phyloP scores from a whole-genome alignment of 2,113 vertebrate genomes.

The Oceanites oceanicus region DNA sequence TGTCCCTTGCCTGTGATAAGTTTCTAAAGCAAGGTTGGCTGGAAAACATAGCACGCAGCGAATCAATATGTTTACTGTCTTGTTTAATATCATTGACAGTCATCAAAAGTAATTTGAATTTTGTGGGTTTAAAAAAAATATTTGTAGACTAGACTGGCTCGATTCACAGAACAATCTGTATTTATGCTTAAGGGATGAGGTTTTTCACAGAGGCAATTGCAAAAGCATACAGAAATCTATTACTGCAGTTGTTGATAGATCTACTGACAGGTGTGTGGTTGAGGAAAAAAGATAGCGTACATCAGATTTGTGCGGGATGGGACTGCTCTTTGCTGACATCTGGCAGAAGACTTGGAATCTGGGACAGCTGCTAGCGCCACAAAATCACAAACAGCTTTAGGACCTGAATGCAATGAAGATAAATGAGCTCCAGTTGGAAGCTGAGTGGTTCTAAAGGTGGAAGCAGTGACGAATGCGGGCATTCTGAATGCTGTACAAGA shows the following conservation, averaged over 20 bases:
- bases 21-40: neutral
- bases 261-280: constrained; percentile 11
- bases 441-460: neutral
- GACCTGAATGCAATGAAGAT: constrained; percentile 36
- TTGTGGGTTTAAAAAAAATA: neutral
- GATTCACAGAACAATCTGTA: neutral
- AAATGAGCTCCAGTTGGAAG: constrained; percentile 32
- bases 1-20: neutral
- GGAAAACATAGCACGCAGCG: neutral
- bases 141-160: neutral
- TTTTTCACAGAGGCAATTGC: neutral
- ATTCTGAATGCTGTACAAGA: neutral
- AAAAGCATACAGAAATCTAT: neutral
- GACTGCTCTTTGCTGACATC: constrained; percentile 21
- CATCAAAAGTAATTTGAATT: neutral
- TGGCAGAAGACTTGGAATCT: constrained; percentile 41
- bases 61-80: neutral
- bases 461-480: neutral
- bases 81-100: neutral
- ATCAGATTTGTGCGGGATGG: neutral
- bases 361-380: constrained; percentile 15
- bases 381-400: constrained; percentile 35
- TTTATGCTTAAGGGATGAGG: neutral
- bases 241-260: neutral
- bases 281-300: neutral